Base-by-base conservation (phyloP, 2,888 invertebrate genomes). In the Fabriciana adippe region DNA sequence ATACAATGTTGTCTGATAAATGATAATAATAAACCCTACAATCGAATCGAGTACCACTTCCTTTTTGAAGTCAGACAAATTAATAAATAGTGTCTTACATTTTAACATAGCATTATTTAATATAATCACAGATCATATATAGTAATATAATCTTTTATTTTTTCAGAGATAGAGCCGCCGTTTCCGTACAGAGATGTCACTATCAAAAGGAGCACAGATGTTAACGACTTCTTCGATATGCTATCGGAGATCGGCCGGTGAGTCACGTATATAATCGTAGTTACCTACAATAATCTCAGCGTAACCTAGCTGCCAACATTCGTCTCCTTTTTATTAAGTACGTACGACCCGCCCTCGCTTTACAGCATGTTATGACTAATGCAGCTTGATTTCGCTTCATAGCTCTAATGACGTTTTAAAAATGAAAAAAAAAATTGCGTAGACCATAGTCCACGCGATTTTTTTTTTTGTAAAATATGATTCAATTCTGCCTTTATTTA, bases 241-340 rank as follows among this genome's bases (percentile, higher is more conserved):
- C 95, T 97, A 78, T 95, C 96, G 67, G 97, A 99, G 91, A 96
- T 99, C 79, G 99, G 99, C 86, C 96, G 98, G 98, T 98, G 92
- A 94, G 93, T 84, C 73, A 74, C 55, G 51, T 31, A 31, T 41
- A 18, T 60, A 48, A 18, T 26, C 26, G 3, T 26, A 26, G 26
- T 54, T 48, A 48, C 35, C 62, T 63, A 56, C n/a, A 15, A 48
- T 55, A 55, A 54, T 66, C 48, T 26, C 41, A 55, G 18, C 50
- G 61, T 66, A 45, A 31, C 55, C 35, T 51, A 56, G 53, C 56
- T 53, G 62, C 56, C 61, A 63, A 55, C 53, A 55, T 35, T 54
- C 45, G 18, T 31, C 55, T 55, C 57, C 6, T 47, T 60, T 66
- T 66, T 66, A 59, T 60, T 59, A 53, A 15, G 15, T 21, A 48